Percentiles rank a stretch among this genome's conserved stretches.
phyloP scores from a whole-genome alignment of 2,797 vertebrate genomes.

The Pangasius larnaudii region DNA sequence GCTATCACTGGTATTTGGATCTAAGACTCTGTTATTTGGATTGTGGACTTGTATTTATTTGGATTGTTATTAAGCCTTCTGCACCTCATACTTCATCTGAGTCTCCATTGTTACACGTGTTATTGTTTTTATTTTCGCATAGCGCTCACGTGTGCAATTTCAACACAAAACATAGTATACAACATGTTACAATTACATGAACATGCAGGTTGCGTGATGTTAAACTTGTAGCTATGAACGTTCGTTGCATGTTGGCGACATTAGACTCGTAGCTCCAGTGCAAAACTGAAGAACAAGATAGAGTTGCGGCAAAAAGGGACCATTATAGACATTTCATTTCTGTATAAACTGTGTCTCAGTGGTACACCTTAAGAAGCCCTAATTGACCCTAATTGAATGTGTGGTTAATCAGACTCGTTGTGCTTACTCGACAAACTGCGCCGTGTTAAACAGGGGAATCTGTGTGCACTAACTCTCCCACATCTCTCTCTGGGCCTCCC shows the following conservation, averaged over 20 bases:
- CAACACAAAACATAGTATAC: too few relatives aligned
- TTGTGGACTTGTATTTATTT: neutral
- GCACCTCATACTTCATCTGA: neutral
- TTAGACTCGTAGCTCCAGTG: neutral
- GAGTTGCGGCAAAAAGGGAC: neutral
- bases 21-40: neutral
- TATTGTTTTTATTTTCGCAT: too few relatives aligned
- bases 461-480: neutral
- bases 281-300: too few relatives aligned
- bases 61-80: neutral
- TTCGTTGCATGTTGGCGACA: neutral
- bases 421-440: constrained; percentile 12
- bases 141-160: too few relatives aligned
- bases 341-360: neutral
- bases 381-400: neutral
- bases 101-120: too few relatives aligned
- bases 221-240: neutral
- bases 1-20: neutral
- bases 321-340: neutral
- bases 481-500: constrained; percentile 46
- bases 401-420: neutral
- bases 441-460: constrained; percentile 9
- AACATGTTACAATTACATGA: neutral
- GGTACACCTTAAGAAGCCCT: neutral
- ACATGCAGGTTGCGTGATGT: neutral